Evolutionary conservation across 2,797 vertebrate species (phyloP).

Genomic region (Muscicapa striata): DNA sequence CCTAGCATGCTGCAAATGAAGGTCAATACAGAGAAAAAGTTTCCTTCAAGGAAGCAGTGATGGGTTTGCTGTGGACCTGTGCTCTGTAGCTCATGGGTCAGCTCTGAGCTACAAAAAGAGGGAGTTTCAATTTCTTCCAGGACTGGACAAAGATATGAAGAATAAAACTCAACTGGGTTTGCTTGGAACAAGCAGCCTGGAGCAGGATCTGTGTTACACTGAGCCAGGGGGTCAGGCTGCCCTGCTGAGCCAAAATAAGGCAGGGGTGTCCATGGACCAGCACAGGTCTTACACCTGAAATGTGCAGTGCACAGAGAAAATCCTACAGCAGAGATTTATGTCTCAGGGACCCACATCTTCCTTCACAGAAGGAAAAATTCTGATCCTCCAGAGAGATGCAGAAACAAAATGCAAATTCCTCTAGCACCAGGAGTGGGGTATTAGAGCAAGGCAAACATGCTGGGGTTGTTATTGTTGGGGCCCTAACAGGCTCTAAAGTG

Average conservation of each 20-base stretch:
- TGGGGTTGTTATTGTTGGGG: not conserved
- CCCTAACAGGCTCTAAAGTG: not conserved
- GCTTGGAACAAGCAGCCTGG: not conserved
- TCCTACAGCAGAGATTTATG: too few species aligned
- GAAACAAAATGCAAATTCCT: not conserved
- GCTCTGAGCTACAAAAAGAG: not conserved
- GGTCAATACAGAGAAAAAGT: too few species aligned
- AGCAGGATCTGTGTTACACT: not conserved
- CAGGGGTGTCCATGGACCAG: not conserved
- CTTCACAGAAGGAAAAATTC: not conserved
- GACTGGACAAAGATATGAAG: not conserved
- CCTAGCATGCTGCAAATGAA: rapidly evolving
- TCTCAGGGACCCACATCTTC: not conserved
- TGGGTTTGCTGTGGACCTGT: not conserved
- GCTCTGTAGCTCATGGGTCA: not conserved
- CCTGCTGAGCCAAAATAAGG: not conserved
- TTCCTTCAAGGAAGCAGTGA: not conserved
- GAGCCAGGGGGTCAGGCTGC: not conserved
- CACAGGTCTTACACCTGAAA: not conserved
- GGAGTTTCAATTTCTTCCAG: not conserved
- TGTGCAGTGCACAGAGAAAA: not conserved
- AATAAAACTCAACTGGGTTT: not conserved
- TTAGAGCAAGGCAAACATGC: not conserved
- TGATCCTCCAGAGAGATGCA: not conserved
- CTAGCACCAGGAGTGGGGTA: too few species aligned